A percentile compares a stretch with the other conserved stretches of the same genome.
These are phyloP conservation scores for Dicentrarchus labrax DNA, from an alignment of 2,113 vertebrate genomes.

Conservation along the genomic window DNA sequence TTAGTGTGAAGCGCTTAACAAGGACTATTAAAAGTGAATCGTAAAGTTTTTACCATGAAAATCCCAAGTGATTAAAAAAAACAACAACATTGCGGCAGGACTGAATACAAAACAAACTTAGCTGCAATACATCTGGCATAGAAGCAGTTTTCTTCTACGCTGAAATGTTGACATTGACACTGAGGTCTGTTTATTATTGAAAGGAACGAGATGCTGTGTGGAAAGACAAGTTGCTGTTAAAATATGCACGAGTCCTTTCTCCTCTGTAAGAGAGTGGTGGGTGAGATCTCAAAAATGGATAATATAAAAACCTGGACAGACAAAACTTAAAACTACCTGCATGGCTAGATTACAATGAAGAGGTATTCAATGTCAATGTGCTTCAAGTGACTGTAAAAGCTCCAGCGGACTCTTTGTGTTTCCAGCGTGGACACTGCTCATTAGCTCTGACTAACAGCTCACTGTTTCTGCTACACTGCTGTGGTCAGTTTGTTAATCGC, in stretches of 20 bases:
- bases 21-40: not conserved
- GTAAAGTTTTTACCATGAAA: not conserved
- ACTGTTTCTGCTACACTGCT: too few relatives aligned
- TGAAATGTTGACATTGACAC: not conserved
- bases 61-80: not conserved
- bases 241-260: not conserved
- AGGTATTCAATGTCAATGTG: too few relatives aligned
- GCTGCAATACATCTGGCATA: not conserved
- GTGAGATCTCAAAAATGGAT: too few relatives aligned
- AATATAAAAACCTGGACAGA: not conserved
- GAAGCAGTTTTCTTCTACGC: too few relatives aligned
- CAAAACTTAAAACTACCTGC: not conserved
- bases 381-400: too few relatives aligned
- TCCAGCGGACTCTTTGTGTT: too few relatives aligned
- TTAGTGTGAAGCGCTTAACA: conserved; percentile 18
- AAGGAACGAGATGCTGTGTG: not conserved
- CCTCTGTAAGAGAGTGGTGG: not conserved
- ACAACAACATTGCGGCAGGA: not conserved
- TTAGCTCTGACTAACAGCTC: too few relatives aligned
- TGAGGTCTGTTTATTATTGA: not conserved
- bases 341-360: not conserved
- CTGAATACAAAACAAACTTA: not conserved
- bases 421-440: too few relatives aligned
- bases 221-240: not conserved
- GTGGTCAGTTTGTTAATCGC: too few relatives aligned